Evolutionary conservation across 2,888 invertebrate species (phyloP), one percentile per base, ranked within the genome.

Genomic region (Ichneumoninae sp.): DNA sequence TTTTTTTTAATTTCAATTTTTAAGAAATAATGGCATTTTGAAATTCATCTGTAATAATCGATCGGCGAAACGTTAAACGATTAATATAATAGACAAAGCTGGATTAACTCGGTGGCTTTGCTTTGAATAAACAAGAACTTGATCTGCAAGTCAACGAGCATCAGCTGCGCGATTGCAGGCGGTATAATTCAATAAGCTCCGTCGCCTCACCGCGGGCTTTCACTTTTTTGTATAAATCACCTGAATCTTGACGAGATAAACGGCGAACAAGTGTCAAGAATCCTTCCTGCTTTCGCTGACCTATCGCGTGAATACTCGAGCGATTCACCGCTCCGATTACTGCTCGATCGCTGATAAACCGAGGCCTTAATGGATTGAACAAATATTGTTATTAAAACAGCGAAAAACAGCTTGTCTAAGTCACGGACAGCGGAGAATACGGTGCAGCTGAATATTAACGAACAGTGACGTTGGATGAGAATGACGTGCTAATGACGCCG

Each of bases 201-300:
- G 44, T 71, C n/a, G 54, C 57, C 52, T 50, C 52, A 4, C 6
- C 30, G 10, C 22, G 36, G 44, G 72, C 71, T 76, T 83, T 83
- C 80, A 83, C 80, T 80, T 36, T 79, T 82, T 74, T 76, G 1
- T 36, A 13, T 74, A 62, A 54, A 52, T 22, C 65, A 19, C 8
- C 33, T 10, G 54, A 10, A 33, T 80, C 57, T 47, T 22, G 36
- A 62, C 57, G 70, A 40, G 70, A 71, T 75, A 79, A 80, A 72
- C 47, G 47, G 30, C 65, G 22, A 19, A 57, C 10, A 19, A 19
- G 33, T 22, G 62, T 74, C n/a, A 60, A 36, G n/a, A 57, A 75
- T 66, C 65, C 71, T 80, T 83, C 76, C 80, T 13, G 76, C 80
- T 83, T 83, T 80, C 76, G 60, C 75, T 80, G 83, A 80, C 75